phyloP scores from a whole-genome alignment of 2,888 invertebrate species.

The Drosophila incognita region DNA sequence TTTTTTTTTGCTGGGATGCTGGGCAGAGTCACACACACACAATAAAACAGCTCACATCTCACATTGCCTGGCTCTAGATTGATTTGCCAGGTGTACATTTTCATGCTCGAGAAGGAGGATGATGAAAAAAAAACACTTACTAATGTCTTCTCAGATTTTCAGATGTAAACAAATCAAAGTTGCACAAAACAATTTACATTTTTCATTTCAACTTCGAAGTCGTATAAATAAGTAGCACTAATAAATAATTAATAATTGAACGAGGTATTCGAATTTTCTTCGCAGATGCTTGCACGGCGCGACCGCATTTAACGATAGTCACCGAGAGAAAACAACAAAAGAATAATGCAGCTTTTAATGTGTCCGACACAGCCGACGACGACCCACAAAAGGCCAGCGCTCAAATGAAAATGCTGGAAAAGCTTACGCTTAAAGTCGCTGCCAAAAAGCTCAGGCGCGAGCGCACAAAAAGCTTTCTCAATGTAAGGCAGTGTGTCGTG shows the following conservation, averaged over 20 bases:
- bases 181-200: constrained; percentile 18
- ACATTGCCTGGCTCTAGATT: constrained; percentile 29
- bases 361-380: constrained; percentile 24
- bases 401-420: constrained; percentile 69
- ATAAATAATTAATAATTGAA: constrained; percentile 41
- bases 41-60: constrained; percentile 16
- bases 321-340: constrained; percentile 16
- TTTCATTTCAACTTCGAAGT: constrained; percentile 9
- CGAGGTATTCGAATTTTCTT: constrained; percentile 45
- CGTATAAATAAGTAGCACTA: constrained; percentile 25
- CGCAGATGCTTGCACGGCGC: constrained; percentile 37
- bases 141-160: constrained; percentile 51
- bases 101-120: constrained; percentile 37
- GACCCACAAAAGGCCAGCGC: constrained; percentile 62
- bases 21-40: constrained; percentile 4
- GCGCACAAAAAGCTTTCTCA: constrained; percentile 28
- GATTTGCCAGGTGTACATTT: constrained; percentile 65
- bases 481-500: constrained; percentile 41
- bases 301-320: constrained; percentile 28
- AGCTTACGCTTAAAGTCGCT: constrained; percentile 41
- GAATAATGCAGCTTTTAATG: not conserved
- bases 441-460: constrained; percentile 57
- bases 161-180: constrained; percentile 53
- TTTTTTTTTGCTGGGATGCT: constrained; percentile 55
- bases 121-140: constrained; percentile 40